Evolutionary conservation across 2,113 vertebrate species (phyloP).

Genomic region (Tragelaphus scriptus): DNA sequence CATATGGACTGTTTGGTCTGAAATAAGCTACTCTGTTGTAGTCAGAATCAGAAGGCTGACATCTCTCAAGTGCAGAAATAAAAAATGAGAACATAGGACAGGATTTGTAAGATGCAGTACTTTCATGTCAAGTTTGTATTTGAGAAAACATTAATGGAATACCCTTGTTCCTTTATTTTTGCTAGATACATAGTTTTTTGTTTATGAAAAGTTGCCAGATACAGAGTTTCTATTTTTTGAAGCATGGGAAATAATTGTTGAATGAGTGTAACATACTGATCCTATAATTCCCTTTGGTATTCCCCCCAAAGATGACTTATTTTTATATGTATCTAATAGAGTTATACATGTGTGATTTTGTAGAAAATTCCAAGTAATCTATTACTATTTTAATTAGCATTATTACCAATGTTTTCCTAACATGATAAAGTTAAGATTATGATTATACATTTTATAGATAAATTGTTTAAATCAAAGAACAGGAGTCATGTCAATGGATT

Average conservation of each 20-base stretch:
- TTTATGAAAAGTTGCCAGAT: neutral
- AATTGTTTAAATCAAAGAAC: neutral
- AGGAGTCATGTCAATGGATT: neutral
- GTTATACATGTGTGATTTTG: neutral
- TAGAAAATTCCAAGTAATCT: neutral
- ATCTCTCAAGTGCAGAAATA: neutral
- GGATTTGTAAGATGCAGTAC: neutral
- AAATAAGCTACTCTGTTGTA: neutral
- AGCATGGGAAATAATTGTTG: neutral
- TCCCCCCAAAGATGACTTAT: neutral
- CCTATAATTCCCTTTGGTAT: neutral
- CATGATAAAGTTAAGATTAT: neutral
- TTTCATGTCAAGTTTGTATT: neutral
- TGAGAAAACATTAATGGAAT: neutral
- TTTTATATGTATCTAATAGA: neutral
- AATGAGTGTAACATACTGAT: neutral
- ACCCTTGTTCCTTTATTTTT: neutral
- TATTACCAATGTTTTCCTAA: neutral
- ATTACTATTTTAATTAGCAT: neutral
- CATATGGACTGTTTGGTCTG: neutral
- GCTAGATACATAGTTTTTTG: neutral
- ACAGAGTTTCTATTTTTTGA: neutral
- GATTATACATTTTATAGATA: neutral
- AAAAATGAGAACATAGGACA: neutral
- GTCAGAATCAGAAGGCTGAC: neutral